Conservation (phyloP, 2,113 vertebrate genomes). For the Pseudois nayaur region DNA sequence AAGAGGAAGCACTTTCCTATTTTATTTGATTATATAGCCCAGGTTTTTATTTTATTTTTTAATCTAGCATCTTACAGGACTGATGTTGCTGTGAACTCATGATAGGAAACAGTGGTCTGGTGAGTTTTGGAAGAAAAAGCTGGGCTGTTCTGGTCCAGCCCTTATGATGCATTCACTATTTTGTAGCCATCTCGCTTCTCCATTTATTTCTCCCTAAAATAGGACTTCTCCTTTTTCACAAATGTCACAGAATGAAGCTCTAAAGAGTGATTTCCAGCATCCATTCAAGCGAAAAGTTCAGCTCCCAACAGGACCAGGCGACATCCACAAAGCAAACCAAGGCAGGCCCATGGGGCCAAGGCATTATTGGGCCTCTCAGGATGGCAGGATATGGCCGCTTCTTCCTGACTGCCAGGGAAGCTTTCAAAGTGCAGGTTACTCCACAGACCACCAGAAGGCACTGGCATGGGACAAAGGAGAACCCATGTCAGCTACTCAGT, state of each 20-base stretch:
- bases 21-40: background rate
- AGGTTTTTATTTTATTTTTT: background rate
- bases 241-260: conserved; percentile 25
- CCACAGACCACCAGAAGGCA: background rate
- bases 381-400: background rate
- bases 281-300: conserved; percentile 44
- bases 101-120: background rate
- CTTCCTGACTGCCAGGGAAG: background rate
- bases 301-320: background rate
- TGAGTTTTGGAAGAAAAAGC: background rate
- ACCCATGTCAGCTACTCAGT: background rate
- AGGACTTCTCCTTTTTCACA: conserved; percentile 7
- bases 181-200: background rate
- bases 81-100: background rate
- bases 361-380: background rate
- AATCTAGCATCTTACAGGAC: background rate
- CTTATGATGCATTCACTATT: background rate
- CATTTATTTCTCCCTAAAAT: conserved; percentile 23
- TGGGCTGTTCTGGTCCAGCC: background rate
- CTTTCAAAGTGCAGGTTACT: background rate
- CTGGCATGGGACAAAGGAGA: background rate
- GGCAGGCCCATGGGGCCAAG: background rate
- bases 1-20: background rate
- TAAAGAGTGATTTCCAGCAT: background rate
- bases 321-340: conserved; percentile 8